phyloP scores from a whole-genome alignment of 2,113 vertebrate genomes.

The Ciconia maguari region DNA sequence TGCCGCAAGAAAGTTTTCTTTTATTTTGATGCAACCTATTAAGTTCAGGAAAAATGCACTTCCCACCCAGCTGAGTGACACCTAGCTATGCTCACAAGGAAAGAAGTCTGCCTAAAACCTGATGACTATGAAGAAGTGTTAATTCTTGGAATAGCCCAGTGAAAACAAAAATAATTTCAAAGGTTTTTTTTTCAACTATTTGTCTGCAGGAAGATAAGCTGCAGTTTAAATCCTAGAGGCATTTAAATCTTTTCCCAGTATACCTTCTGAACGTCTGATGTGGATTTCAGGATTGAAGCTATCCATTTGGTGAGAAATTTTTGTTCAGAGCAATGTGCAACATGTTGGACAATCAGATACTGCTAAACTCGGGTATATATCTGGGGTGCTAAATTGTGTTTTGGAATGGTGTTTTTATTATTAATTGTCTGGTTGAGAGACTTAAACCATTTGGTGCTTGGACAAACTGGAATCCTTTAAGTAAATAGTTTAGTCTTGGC shows the following conservation, averaged over 20 bases:
- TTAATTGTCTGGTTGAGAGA: slow-evolving; percentile 72
- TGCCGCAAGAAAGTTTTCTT: not conserved
- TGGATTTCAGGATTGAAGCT: not conserved
- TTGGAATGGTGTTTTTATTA: slow-evolving; percentile 68
- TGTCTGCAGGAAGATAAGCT: not conserved
- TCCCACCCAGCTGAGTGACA: not conserved
- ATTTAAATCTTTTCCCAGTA: not conserved
- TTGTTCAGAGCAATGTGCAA: slow-evolving; percentile 9
- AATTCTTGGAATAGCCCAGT: not conserved
- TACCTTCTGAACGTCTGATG: not conserved
- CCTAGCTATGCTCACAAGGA: not conserved
- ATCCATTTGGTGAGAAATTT: slow-evolving; percentile 22
- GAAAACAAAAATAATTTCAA: not conserved
- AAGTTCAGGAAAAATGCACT: not conserved
- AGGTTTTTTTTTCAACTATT: not conserved
- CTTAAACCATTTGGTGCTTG: slow-evolving; percentile 71
- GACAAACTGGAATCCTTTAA: slow-evolving; percentile 64
- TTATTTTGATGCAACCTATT: not conserved
- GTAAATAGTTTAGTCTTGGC: slow-evolving; percentile 68
- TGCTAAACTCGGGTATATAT: slow-evolving; percentile 3
- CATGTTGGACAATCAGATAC: slow-evolving; percentile 21
- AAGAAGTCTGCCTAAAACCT: not conserved
- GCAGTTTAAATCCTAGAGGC: not conserved
- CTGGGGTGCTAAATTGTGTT: slow-evolving; percentile 40
- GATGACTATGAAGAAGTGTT: not conserved